A percentile compares a stretch with the other conserved stretches of the same genome.
Evolutionary conservation across 2,797 vertebrate genomes (phyloP).

Genomic region (Trachops cirrhosus): DNA sequence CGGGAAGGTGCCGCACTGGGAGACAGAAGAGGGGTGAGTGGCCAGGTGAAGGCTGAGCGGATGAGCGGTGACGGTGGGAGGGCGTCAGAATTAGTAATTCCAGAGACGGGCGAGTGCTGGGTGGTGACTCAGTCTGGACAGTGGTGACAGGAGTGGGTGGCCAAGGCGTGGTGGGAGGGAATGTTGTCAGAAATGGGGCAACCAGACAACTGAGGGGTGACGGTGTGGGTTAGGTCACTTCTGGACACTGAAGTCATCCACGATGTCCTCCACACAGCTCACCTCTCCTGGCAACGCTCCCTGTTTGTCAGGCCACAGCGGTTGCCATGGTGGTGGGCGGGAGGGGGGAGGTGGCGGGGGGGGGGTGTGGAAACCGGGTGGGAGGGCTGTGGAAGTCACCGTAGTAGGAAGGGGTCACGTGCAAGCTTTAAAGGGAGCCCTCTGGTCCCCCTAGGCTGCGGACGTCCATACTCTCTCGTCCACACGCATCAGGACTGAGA

Average conservation of each 20-base stretch:
- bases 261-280: neutral
- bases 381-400: neutral
- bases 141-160: neutral
- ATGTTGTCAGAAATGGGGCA: neutral
- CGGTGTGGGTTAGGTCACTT: neutral
- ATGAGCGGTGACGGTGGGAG: neutral
- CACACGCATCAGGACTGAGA: neutral
- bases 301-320: neutral
- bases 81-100: neutral
- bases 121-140: slow-evolving; percentile 17
- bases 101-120: neutral
- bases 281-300: neutral
- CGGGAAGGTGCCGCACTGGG: neutral
- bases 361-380: neutral
- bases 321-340: neutral
- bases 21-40: neutral
- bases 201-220: neutral
- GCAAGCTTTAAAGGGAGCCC: neutral
- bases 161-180: neutral
- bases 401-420: neutral
- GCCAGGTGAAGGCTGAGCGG: neutral
- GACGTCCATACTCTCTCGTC: neutral
- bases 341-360: neutral
- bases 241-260: neutral
- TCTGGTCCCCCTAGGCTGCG: neutral